Evolutionary conservation across 2,797 vertebrate species (phyloP).

Genomic region (Gila robusta): DNA sequence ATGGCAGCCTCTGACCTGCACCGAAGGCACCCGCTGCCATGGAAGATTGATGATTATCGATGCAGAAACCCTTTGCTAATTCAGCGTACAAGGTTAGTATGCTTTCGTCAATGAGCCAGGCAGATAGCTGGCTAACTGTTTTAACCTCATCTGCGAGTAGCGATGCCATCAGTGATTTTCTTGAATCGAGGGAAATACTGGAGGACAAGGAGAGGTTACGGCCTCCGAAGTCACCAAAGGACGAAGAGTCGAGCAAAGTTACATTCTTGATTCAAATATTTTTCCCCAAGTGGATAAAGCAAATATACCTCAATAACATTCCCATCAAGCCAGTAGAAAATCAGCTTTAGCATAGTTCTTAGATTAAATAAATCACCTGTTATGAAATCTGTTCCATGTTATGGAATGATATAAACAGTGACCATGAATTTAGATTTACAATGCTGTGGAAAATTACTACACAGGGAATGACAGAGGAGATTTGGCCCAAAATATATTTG

Average conservation of each 20-base stretch:
- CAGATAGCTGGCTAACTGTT: constrained; percentile 71
- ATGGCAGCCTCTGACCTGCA: constrained; percentile 80
- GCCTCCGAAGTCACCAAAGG: constrained; percentile 14
- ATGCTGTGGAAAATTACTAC: constrained; percentile 73
- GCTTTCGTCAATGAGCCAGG: constrained; percentile 62
- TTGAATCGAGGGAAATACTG: constrained; percentile 38
- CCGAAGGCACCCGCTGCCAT: constrained; percentile 75
- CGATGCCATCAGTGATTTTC: constrained; percentile 63
- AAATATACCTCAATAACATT: neutral
- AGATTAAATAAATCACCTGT: constrained; percentile 79
- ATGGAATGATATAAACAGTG: constrained; percentile 72
- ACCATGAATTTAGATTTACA: constrained; percentile 78
- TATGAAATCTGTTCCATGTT: constrained; percentile 66
- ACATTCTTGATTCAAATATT: constrained; percentile 10
- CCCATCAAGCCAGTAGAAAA: constrained; percentile 61
- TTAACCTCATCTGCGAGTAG: constrained; percentile 64
- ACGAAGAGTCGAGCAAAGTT: neutral
- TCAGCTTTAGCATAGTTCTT: constrained; percentile 57
- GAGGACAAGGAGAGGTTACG: constrained; percentile 39
- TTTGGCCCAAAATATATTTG: constrained; percentile 77
- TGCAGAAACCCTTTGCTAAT: constrained; percentile 81
- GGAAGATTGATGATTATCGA: constrained; percentile 81
- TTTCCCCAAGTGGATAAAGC: constrained; percentile 34
- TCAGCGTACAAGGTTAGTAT: constrained; percentile 68
- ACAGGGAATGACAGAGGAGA: constrained; percentile 65